Conservation (phyloP, 2,113 vertebrate genomes). For the Oncorhynchus nerka region DNA sequence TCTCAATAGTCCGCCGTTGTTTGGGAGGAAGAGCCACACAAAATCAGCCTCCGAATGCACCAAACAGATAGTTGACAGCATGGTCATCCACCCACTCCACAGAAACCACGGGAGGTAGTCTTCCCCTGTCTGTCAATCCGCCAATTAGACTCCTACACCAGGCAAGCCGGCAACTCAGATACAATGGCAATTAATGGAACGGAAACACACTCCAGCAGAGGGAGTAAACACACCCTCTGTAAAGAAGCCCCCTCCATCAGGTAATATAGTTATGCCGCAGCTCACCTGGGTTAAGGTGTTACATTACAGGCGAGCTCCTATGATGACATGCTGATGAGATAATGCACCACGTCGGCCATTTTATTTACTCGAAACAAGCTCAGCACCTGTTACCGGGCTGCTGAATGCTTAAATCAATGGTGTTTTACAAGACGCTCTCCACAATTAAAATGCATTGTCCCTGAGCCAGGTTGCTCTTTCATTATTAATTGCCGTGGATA, state of each 20-base stretch:
- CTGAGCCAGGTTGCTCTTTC: background rate
- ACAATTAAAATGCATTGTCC: too few relatives aligned
- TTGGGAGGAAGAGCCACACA: background rate
- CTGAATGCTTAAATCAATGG: too few relatives aligned
- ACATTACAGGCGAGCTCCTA: background rate
- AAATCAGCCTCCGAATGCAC: background rate
- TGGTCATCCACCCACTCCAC: background rate
- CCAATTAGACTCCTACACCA: constrained; percentile 2
- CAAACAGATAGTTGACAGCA: background rate
- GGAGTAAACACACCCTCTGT: background rate
- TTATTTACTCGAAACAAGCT: background rate
- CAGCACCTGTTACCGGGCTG: background rate
- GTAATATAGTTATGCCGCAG: background rate
- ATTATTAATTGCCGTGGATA: background rate
- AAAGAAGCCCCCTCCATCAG: background rate
- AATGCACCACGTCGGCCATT: background rate
- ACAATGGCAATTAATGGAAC: background rate
- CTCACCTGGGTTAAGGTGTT: too few relatives aligned
- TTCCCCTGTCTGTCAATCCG: background rate
- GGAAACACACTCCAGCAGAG: background rate
- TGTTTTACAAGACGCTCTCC: too few relatives aligned
- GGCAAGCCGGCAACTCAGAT: background rate
- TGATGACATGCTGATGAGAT: constrained; percentile 5
- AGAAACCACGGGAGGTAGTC: background rate
- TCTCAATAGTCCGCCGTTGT: background rate